phyloP scores from a whole-genome alignment of 2,888 invertebrate genomes.

The Mesochorus sp. region DNA sequence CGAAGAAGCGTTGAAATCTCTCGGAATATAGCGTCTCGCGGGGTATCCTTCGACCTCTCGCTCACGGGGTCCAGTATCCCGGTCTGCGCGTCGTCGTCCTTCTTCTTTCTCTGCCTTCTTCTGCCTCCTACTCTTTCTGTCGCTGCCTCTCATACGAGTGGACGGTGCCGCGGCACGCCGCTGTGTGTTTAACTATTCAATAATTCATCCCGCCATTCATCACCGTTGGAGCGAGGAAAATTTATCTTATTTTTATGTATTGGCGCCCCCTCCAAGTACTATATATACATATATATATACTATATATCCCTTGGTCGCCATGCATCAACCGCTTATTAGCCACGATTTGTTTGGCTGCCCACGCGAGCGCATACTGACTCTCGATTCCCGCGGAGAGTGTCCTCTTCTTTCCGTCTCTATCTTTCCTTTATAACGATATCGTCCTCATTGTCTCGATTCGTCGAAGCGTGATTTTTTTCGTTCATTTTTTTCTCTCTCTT shows the following conservation, averaged over 20 bases:
- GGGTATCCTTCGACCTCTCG: slow-evolving; percentile 43
- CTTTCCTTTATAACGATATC: not conserved
- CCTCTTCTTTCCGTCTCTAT: slow-evolving; percentile 4
- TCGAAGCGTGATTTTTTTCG: slow-evolving; percentile 53
- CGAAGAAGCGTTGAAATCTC: slow-evolving; percentile 14
- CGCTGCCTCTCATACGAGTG: slow-evolving; percentile 42
- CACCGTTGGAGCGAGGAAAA: slow-evolving; percentile 75
- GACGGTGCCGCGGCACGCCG: slow-evolving; percentile 59
- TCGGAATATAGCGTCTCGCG: slow-evolving; percentile 26
- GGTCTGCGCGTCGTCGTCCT: slow-evolving; percentile 12
- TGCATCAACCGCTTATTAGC: slow-evolving; percentile 78
- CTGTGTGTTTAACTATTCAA: slow-evolving; percentile 79
- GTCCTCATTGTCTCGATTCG: slow-evolving; percentile 58
- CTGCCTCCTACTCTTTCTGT: slow-evolving; percentile 8
- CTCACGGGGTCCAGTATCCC: slow-evolving; percentile 22
- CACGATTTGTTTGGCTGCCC: slow-evolving; percentile 75
- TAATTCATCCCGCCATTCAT: slow-evolving; percentile 79
- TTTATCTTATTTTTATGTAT: slow-evolving; percentile 79
- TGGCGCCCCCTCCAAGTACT: slow-evolving; percentile 72
- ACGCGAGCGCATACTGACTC: slow-evolving; percentile 51
- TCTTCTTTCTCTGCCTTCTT: slow-evolving; percentile 8
- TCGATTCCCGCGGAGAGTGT: slow-evolving; percentile 37
- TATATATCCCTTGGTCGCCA: slow-evolving; percentile 63
- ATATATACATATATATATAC: slow-evolving; percentile 18
- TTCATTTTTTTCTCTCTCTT: slow-evolving; percentile 17